Conservation (phyloP, 2,113 vertebrate species). For the Lamprotornis superbus region DNA sequence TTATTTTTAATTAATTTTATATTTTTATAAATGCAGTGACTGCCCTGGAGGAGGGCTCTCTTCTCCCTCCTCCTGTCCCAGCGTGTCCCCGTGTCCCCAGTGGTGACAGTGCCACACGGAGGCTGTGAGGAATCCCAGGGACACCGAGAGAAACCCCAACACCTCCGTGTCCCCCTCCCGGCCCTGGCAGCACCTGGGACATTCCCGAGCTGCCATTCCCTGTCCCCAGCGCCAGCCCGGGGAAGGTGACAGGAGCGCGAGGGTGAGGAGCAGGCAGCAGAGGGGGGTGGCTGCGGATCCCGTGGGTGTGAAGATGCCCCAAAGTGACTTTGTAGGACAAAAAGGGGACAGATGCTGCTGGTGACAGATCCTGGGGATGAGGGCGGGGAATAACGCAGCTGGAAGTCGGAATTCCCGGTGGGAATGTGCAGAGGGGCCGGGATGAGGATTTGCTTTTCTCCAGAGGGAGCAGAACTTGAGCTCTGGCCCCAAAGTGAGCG, state of each 20-base stretch:
- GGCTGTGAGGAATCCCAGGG: background rate
- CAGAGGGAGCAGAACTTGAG: no score
- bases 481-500: background rate
- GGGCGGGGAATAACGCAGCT: rapidly evolving
- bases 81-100: no score
- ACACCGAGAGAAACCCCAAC: no score
- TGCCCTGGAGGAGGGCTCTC: no score
- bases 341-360: background rate
- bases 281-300: background rate
- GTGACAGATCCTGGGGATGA: background rate
- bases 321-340: rapidly evolving
- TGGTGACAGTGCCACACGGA: no score
- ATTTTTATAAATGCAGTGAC: no score
- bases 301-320: background rate
- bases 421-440: no score
- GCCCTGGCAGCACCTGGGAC: no score
- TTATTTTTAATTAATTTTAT: no score
- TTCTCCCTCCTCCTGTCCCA: no score
- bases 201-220: background rate
- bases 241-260: background rate
- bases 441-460: no score
- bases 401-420: background rate
- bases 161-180: no score
- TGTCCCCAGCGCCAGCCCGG: background rate
- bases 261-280: background rate